phyloP scores from a whole-genome alignment of 1,140 invertebrate species.

The Zaprionus taronus region DNA sequence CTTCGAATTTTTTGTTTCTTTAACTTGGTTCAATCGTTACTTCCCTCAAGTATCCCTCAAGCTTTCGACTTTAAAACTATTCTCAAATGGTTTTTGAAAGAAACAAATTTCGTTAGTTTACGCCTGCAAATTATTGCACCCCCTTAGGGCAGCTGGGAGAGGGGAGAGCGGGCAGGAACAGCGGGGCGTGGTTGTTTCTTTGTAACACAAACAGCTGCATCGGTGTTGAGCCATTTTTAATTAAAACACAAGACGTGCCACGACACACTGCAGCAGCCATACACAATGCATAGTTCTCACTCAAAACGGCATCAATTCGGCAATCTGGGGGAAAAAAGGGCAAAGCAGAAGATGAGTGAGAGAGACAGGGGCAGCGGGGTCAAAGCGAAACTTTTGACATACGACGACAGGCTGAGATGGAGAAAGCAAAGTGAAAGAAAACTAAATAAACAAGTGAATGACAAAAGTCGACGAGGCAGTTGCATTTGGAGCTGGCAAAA shows the following conservation, averaged over 20 bases:
- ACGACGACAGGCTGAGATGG: conserved; percentile 47
- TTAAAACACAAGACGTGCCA: conserved; percentile 45
- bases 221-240: conserved; percentile 29
- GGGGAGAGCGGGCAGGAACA: too few species aligned
- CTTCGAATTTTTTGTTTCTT: neutral
- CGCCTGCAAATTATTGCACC: conserved; percentile 1
- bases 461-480: conserved; percentile 49
- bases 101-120: conserved; percentile 18
- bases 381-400: conserved; percentile 65
- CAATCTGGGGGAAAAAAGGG: conserved; percentile 12
- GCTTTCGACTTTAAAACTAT: neutral
- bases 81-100: neutral
- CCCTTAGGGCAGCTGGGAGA: neutral
- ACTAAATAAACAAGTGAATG: conserved; percentile 78
- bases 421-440: conserved; percentile 50
- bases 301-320: conserved; percentile 49
- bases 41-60: neutral
- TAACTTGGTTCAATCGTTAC: neutral
- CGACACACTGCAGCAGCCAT: conserved; percentile 14
- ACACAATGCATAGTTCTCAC: conserved; percentile 10
- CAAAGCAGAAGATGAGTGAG: neutral
- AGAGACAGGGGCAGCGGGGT: neutral
- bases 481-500: conserved; percentile 34
- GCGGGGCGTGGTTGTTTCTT: neutral
- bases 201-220: conserved; percentile 14